Conservation (phyloP, 2,888 invertebrate species). For the Agriopis marginaria region DNA sequence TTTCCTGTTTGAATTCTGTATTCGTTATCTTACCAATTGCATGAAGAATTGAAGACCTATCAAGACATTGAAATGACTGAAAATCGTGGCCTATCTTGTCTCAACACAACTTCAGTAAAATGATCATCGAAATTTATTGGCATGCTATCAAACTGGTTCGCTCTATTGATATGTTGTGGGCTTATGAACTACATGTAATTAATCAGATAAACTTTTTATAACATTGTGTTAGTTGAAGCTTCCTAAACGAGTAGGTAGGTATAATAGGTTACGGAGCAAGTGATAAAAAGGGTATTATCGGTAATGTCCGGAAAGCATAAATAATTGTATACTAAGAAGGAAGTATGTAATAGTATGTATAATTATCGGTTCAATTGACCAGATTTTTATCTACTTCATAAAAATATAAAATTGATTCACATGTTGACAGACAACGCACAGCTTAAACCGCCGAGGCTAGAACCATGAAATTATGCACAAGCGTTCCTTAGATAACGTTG, state of each 20-base stretch:
- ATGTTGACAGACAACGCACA: no score
- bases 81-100: constrained; percentile 17
- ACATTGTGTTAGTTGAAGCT: constrained; percentile 11
- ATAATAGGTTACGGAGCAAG: not conserved
- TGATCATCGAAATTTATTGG: constrained; percentile 28
- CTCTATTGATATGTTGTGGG: constrained; percentile 24
- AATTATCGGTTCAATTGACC: not conserved
- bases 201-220: constrained; percentile 19
- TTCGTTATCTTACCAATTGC: constrained; percentile 13
- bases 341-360: not conserved
- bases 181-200: constrained; percentile 25
- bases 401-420: no score
- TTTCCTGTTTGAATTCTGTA: constrained; percentile 15
- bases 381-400: not conserved
- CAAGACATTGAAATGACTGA: constrained; percentile 1
- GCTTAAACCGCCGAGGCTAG: no score
- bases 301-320: not conserved
- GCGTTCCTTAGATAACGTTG: no score
- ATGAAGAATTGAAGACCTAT: constrained; percentile 2
- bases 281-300: constrained; percentile 5
- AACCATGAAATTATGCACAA: no score
- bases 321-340: not conserved
- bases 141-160: constrained; percentile 32
- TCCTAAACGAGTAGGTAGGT: constrained; percentile 10
- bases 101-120: constrained; percentile 28